These are phyloP conservation scores for Aldrovandia affinis DNA, from an alignment of 2,797 vertebrate genomes.

Conservation along the genomic window DNA sequence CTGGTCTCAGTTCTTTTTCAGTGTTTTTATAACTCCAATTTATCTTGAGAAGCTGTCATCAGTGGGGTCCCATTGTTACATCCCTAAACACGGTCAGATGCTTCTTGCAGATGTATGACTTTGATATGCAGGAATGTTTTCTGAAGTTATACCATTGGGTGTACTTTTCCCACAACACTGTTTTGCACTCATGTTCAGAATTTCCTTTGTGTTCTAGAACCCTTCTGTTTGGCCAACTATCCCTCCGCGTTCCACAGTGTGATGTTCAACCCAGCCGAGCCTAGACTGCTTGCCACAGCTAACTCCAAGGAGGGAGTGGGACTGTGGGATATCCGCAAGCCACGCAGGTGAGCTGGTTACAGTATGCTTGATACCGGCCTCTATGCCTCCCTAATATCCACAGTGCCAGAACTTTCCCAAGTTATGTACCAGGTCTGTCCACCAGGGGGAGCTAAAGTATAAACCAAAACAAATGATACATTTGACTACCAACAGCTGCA, in stretches of 20 bases:
- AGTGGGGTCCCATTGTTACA: neutral
- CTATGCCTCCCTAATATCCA: neutral
- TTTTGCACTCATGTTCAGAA: neutral
- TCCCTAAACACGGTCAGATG: neutral
- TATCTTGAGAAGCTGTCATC: neutral
- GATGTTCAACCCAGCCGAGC: constrained; percentile 98
- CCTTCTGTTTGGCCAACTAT: constrained; percentile 98
- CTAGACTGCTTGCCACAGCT: constrained; percentile 92
- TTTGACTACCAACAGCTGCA: neutral
- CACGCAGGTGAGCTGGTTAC: constrained; percentile 81
- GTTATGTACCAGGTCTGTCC: constrained; percentile 16
- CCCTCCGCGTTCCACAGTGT: constrained; percentile 98
- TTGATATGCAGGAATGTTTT: neutral
- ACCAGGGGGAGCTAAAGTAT: constrained; percentile 44
- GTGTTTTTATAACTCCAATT: neutral
- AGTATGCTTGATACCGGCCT: neutral
- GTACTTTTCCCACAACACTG: neutral
- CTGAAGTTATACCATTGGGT: neutral
- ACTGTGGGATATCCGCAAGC: constrained; percentile 97
- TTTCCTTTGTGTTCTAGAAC: constrained; percentile 76
- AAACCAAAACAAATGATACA: neutral
- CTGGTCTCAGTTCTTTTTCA: neutral
- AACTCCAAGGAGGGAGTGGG: constrained; percentile 99
- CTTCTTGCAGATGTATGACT: neutral
- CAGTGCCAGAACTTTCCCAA: neutral